These are phyloP conservation scores for Erethizon dorsatum DNA, from an alignment of 2,797 vertebrate species.

Conservation along the genomic window DNA sequence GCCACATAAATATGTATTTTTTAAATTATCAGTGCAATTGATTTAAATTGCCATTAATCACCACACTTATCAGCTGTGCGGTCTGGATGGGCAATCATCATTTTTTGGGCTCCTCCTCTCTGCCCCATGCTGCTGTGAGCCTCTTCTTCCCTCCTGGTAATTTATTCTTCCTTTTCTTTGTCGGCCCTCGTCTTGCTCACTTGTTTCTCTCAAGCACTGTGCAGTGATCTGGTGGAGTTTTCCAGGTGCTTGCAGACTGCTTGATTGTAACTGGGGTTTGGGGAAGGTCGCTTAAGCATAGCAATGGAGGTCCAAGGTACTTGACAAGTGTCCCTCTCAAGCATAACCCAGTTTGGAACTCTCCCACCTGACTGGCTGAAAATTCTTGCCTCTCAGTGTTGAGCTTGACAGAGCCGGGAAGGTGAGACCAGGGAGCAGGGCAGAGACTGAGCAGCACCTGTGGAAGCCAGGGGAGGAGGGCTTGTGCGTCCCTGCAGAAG, in stretches of 20 bases:
- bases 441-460: background rate
- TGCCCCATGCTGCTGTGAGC: conserved; percentile 79
- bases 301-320: background rate
- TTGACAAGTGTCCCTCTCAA: background rate
- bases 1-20: conserved; percentile 87
- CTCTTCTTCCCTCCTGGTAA: conserved; percentile 68
- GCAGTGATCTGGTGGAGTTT: conserved; percentile 20
- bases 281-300: background rate
- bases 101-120: conserved; percentile 63
- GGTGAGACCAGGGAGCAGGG: background rate
- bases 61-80: conserved; percentile 78
- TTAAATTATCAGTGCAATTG: conserved; percentile 84
- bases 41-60: conserved; percentile 87
- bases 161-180: conserved; percentile 77
- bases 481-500: background rate
- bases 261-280: background rate
- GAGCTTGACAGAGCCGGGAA: background rate
- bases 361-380: background rate
- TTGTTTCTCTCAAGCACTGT: conserved; percentile 70
- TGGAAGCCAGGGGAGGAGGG: background rate
- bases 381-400: background rate
- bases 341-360: background rate
- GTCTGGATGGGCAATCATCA: conserved; percentile 81
- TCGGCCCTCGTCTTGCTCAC: conserved; percentile 66
- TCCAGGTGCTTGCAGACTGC: background rate